Evolutionary conservation across 1,140 invertebrate genomes (phyloP).

Genomic region (Nomia melanderi): DNA sequence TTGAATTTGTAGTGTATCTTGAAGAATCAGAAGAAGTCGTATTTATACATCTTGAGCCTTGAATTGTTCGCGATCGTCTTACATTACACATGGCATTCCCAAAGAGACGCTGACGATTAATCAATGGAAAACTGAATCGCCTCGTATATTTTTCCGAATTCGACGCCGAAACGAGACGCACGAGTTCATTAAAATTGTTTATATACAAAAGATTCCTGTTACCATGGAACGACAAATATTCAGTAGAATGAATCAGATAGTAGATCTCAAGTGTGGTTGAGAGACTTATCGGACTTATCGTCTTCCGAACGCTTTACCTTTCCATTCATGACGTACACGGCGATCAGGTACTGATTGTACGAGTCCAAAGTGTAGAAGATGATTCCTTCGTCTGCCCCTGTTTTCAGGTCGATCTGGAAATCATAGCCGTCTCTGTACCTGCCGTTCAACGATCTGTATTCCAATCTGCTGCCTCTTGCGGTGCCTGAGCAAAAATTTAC

Average conservation of each 20-base stretch:
- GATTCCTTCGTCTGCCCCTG: slow-evolving; percentile 88
- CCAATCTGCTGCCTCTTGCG: slow-evolving; percentile 86
- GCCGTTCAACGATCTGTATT: slow-evolving; percentile 84
- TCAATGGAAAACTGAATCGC: no score
- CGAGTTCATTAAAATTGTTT: neutral
- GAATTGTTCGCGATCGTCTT: no score
- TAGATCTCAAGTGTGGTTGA: neutral
- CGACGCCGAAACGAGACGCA: neutral
- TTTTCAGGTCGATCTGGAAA: slow-evolving; percentile 92
- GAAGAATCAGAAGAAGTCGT: slow-evolving; percentile 36
- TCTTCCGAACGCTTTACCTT: slow-evolving; percentile 80
- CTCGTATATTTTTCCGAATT: neutral
- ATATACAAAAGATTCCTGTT: neutral
- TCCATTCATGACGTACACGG: slow-evolving; percentile 90
- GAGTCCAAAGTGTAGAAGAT: slow-evolving; percentile 90
- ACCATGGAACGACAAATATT: neutral
- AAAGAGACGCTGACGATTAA: no score
- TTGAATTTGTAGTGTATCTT: slow-evolving; percentile 87
- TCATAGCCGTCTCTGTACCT: slow-evolving; percentile 86
- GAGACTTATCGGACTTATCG: slow-evolving; percentile 3
- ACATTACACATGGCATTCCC: no score
- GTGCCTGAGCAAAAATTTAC: slow-evolving; percentile 82
- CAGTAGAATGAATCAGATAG: no score
- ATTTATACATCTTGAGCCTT: neutral
- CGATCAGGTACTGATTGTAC: slow-evolving; percentile 85